Evolutionary conservation across 2,797 vertebrate species (phyloP), one percentile per base, ranked within the genome.

Genomic region (Brotula barbata): DNA sequence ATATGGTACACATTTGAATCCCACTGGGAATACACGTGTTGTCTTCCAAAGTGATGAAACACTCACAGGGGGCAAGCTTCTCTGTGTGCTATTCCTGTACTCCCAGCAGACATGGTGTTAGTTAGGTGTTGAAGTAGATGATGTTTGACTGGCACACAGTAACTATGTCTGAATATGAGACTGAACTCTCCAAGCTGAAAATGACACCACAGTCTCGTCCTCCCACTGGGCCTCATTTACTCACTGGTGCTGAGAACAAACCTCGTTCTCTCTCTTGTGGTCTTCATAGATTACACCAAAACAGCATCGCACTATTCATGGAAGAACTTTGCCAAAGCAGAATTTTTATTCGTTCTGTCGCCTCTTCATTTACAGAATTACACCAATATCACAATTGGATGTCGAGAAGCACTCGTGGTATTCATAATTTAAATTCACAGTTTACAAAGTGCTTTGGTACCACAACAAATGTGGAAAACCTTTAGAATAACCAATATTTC

Each of bases 161-260:
- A 83, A 77, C 71, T 60, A 51, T 56, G 70, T 83, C 73, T 68
- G 76, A 77, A 59, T 54, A 54, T 44, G 70, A 66, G 74, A 73
- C 28, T 23, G 61, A 69, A 79, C 73, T 75, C 68, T 64, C 53
- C 3, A 43, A 83, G 76, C 67, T 52, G 71, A 67, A 54, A 71
- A 83, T 77, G 80, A 86, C 80, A 73, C 50, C 53, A 69, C 78
- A 62, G 68, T 73, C 76, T 79, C 75, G 28, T 65, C 73, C 68
- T 89, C 88, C 84, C 88, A 71, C 51, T 21, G 81, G 81, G 75
- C 48, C 80, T 87, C 84, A 81, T 89, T 85, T 86, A 84, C 52
- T 75, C 68, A 74, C 70, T 37, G 37, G 66, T 70, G 77, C 77
- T 71, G 60, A 77, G 64, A 77, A 61, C 73, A 71, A 82, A 52